Base-by-base conservation (phyloP, 2,888 invertebrate genomes). In the Dendrolimus houi region DNA sequence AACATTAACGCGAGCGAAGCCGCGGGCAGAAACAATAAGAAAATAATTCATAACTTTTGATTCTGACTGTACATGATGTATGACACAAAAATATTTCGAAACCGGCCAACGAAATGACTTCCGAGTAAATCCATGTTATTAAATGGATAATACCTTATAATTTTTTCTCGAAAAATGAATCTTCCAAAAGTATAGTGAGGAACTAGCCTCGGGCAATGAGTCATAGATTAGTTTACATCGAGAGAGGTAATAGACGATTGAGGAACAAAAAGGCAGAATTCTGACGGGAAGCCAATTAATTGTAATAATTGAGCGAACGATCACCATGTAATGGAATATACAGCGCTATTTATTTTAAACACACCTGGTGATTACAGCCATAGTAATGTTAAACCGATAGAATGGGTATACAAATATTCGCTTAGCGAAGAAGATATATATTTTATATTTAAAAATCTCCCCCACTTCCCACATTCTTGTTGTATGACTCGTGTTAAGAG, bases 231-330 rank as follows among this genome's bases (percentile, higher is more conserved):
- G 61, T 64, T 63, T 68, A 47, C 67, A 67, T 64, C 68, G 62
- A 66, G 64, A 66, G 64, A 62, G 63, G 67, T 69, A 72, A 72
- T 47, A 47, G 9, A 47, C 29, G 29, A 29, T 29, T 29, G 29
- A 29, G 6, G 29, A 74, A 76, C 77, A 75, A 70, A 71, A 71
- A 75, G 63, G 67, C 70, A 60, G 59, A 57, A 61, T 62, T 63
- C 70, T 74, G 74, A 75, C 77, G 72, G 75, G 71, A 71, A 72
- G 72, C 71, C 81, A 79, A 84, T 82, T 81, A 83, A 80, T 77
- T 72, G 74, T 77, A 75, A 80, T 82, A 79, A 81, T 83, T 80
- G 78, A 76, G 70, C 72, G 72, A 74, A 70, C 64, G 68, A 70
- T 67, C 68, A 64, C 70, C 62, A 68, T 75, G 68, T 70, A 71